These are phyloP conservation scores for Eupithecia insigniata DNA, from an alignment of 2,888 invertebrate genomes.

Conservation along the genomic window DNA sequence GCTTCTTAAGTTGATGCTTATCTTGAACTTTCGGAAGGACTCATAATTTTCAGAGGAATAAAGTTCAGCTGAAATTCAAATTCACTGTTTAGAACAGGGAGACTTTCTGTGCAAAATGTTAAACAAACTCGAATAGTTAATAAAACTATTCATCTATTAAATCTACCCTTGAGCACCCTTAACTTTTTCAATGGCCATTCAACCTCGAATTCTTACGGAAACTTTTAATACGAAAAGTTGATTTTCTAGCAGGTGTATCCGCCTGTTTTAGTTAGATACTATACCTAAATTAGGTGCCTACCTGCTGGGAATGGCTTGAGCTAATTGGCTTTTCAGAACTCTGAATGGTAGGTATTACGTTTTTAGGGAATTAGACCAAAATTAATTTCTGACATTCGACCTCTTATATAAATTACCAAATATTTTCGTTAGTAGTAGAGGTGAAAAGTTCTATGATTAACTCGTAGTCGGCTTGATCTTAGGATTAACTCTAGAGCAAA, in stretches of 20 bases:
- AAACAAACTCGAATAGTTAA: not conserved
- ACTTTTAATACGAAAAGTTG: slow-evolving; percentile 21
- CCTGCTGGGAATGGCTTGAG: not conserved
- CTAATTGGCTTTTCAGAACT: not conserved
- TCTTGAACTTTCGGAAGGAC: not conserved
- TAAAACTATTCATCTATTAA: slow-evolving; percentile 2
- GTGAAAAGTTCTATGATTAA: no score
- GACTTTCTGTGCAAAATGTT: not conserved
- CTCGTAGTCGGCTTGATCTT: no score
- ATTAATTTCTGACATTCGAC: no score
- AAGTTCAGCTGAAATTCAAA: not conserved
- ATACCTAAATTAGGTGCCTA: not conserved
- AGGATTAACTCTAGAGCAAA: no score
- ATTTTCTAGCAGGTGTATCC: slow-evolving; percentile 15
- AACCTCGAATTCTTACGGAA: slow-evolving; percentile 13
- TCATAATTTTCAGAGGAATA: not conserved
- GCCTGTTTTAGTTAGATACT: not conserved
- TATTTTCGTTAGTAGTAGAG: no score
- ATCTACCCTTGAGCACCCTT: slow-evolving; percentile 5
- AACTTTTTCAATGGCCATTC: slow-evolving; percentile 23
- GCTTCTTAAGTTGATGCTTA: not conserved
- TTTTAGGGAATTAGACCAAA: no score
- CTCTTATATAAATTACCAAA: no score
- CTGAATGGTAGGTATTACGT: no score
- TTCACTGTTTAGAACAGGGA: not conserved